Evolutionary conservation across 2,888 invertebrate genomes (phyloP), one percentile per base, ranked within the genome.

Genomic region (Labia minor): DNA sequence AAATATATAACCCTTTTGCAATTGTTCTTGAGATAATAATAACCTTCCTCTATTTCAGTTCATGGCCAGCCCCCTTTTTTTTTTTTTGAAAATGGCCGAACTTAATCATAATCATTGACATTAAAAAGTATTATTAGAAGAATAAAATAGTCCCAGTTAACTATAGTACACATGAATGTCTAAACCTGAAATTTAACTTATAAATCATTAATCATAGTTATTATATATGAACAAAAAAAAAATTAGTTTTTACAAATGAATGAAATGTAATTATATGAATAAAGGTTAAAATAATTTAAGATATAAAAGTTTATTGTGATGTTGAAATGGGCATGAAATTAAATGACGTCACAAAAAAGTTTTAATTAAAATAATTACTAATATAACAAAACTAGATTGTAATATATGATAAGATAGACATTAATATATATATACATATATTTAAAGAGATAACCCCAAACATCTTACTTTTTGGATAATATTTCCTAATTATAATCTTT

Each of bases 31-130:
- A n/a, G 49, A 49, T 49, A 49, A 49, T 49, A 49, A 49, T 49
- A 49, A 49, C 49, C 49, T 49, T 49, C 66, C 66, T 65, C n/a
- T n/a, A n/a, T n/a, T 67, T 61, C 68, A 64, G 67, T 68, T 68
- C 68, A 68, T 61, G 68, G 68, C 65, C 68, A 65, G 37, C 37
- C 65, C n/a, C n/a, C n/a, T n/a, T n/a, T n/a, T n/a, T n/a, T n/a
- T n/a, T n/a, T n/a, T 19, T 65, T 49, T 49, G 49, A 49, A 49
- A 49, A 49, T 49, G 49, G 49, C 49, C 49, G 49, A 49, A 4
- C 49, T 49, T 49, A 49, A 49, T 49, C 3, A 49, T 49, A 49
- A 49, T 49, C 49, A 49, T 49, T 49, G 49, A 49, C 49, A 49
- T 49, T 49, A 49, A 49, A n/a, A 49, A 49, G 49, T 49, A 49